Evolutionary conservation across 2,113 vertebrate genomes (phyloP), one percentile per base, ranked within the genome.

Genomic region (Aleadryas rufinucha): DNA sequence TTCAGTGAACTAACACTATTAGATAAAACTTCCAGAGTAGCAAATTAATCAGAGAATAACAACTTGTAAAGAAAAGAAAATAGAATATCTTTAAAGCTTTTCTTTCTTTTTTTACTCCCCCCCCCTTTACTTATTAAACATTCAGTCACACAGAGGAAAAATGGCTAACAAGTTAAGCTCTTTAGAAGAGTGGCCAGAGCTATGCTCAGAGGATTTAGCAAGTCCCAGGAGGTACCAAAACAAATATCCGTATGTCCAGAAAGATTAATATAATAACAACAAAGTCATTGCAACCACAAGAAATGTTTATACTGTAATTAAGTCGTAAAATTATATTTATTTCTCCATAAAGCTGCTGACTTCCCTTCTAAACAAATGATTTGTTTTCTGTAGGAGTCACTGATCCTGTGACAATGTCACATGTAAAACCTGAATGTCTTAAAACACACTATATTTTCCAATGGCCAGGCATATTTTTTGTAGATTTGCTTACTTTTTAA

Each of bases 301-400:
- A 86, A 93, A 92, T 97, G 90, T 95, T 96, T 97, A 90, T 45
- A 89, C 20, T 92, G 61, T 89, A 93, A 96, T 96, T 93, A 97
- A 81, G 96, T 75, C 93, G 95, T 96, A 97, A 96, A 97, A 88
- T 90, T 96, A 88, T 96, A 96, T 96, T 97, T 97, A 96, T 97
- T 96, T 97, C 95, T 94, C 92, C 85, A 95, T 96, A 96, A 96
- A 97, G 85, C 68, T 93, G 71, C 95, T 94, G 96, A 96, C 93
- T 96, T 94, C 11, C 70, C n/a, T 93, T 93, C 72, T 93, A 90
- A 96, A 93, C 72, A 95, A 86, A 90, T 95, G 42, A 96, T 92
- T 93, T 93, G 79, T 93, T 86, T 96, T 95, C 85, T 74, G 92
- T 86, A 94, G 93, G 88, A 97, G 96, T 94, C 64, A 82, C 31